A percentile compares a stretch with the other conserved stretches of the same genome.
Conservation (phyloP, 2,888 invertebrate species). For the Hyalella azteca region DNA sequence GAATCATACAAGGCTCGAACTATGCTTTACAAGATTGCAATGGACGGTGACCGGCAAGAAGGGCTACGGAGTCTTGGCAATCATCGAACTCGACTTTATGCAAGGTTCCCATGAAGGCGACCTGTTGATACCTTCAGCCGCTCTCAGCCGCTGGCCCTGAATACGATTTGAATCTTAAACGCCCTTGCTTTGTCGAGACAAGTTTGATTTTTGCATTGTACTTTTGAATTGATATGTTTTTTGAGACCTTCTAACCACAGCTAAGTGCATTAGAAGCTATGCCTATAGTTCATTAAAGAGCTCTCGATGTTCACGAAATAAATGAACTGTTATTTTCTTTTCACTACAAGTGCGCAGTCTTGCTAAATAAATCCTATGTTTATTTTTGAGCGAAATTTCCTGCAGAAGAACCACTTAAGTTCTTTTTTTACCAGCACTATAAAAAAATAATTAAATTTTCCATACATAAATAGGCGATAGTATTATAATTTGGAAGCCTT, state of each 20-base stretch:
- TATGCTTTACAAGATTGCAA: slow-evolving; percentile 36
- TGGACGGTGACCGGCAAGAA: background rate
- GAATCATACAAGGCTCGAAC: slow-evolving; percentile 27
- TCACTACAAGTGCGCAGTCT: no score
- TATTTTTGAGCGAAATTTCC: no score
- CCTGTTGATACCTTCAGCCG: background rate
- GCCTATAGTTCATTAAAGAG: no score
- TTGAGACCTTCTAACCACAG: background rate
- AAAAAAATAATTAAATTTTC: no score
- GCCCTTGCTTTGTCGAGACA: slow-evolving; percentile 37
- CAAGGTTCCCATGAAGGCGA: background rate
- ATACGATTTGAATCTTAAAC: slow-evolving; percentile 34
- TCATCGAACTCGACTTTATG: background rate
- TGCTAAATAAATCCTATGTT: no score
- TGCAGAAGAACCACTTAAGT: no score
- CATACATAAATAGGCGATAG: no score
- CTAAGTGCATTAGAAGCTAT: slow-evolving; percentile 1
- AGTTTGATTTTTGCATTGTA: slow-evolving; percentile 36
- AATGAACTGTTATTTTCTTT: no score
- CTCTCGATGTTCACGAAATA: no score
- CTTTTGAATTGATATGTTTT: slow-evolving; percentile 33
- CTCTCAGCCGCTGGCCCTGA: background rate
- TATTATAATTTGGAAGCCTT: no score
- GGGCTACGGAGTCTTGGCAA: background rate
- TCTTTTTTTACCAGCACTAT: no score